phyloP scores from a whole-genome alignment of 2,113 vertebrate species.

The Coptodon rendalli region DNA sequence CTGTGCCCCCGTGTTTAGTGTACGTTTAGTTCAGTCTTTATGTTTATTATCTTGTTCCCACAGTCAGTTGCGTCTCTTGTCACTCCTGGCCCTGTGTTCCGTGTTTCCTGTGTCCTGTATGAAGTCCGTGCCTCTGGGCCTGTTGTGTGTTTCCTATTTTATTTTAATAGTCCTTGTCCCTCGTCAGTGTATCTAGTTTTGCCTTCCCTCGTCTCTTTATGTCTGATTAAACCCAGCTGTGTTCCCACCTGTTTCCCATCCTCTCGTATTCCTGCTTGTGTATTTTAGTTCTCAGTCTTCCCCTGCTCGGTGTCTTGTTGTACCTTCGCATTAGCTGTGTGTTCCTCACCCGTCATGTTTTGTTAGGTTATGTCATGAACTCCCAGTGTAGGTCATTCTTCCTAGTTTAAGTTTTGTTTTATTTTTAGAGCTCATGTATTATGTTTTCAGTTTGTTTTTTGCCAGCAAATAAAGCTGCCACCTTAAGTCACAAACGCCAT shows the following conservation, averaged over 20 bases:
- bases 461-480: not conserved
- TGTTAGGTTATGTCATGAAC: not conserved
- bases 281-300: not conserved
- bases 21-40: not conserved
- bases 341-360: not conserved
- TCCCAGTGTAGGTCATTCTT: not conserved
- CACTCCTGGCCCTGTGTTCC: not conserved
- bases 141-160: not conserved
- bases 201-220: not conserved
- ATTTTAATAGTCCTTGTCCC: not conserved
- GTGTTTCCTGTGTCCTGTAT: not conserved
- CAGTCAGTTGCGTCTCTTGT: not conserved
- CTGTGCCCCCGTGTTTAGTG: not conserved
- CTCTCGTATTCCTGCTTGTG: not conserved
- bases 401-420: not conserved
- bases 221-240: not conserved
- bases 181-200: not conserved
- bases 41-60: not conserved
- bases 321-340: not conserved
- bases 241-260: not conserved
- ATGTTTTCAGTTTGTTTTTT: not conserved
- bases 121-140: not conserved
- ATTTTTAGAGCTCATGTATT: not conserved
- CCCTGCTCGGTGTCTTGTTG: not conserved
- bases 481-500: not conserved